A percentile compares a stretch with the other conserved stretches of the same genome.
Evolutionary conservation across 2,888 invertebrate species (phyloP).

Genomic region (Tigriopus californicus): DNA sequence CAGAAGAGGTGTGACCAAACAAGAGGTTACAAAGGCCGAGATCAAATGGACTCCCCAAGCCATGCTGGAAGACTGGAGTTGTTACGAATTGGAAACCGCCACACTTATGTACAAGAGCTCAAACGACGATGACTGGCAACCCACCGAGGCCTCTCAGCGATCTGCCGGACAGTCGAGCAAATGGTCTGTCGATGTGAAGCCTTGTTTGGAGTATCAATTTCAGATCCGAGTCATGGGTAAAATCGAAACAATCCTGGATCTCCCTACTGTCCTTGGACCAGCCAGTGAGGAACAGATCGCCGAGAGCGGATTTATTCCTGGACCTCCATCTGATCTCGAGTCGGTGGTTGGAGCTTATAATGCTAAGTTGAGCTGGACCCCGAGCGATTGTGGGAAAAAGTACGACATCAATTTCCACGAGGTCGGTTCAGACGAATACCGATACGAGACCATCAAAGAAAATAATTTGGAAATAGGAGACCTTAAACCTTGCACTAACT

Average conservation of each 20-base stretch:
- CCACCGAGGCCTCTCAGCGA: not conserved
- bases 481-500: slow-evolving; percentile 10
- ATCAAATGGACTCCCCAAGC: not conserved
- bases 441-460: not conserved
- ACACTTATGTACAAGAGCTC: not conserved
- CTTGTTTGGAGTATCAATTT: slow-evolving; percentile 6
- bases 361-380: not conserved
- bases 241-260: not conserved
- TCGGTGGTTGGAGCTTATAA: not conserved
- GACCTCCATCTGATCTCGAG: not conserved
- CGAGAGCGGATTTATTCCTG: slow-evolving; percentile 7
- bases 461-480: not conserved
- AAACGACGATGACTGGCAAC: not conserved
- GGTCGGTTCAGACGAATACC: not conserved
- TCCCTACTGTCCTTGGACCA: not conserved
- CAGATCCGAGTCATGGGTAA: slow-evolving; percentile 1
- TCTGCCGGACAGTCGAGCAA: not conserved
- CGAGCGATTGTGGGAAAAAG: slow-evolving; percentile 1
- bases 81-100: not conserved
- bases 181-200: slow-evolving; percentile 7
- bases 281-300: not conserved
- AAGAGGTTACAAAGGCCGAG: not conserved
- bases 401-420: slow-evolving; percentile 10
- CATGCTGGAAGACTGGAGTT: not conserved
- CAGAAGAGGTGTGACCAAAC: not conserved